phyloP scores from a whole-genome alignment of 2,797 vertebrate genomes.

The Xerus rutilus region DNA sequence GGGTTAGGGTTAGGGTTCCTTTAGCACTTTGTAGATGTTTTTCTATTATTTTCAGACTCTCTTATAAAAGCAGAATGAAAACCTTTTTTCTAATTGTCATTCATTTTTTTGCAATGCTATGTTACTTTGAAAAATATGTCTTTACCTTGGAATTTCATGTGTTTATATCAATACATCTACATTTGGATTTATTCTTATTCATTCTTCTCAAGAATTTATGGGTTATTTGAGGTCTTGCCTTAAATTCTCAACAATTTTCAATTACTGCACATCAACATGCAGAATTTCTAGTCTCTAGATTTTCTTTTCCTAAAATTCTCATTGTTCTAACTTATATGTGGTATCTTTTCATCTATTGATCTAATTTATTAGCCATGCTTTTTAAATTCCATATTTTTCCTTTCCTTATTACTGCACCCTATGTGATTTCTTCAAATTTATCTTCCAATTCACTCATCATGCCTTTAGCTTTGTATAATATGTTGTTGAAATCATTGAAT shows the following conservation, averaged over 20 bases:
- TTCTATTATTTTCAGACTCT: neutral
- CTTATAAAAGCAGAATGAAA: neutral
- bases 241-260: neutral
- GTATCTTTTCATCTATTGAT: neutral
- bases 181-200: neutral
- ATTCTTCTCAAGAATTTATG: neutral
- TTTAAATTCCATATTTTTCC: neutral
- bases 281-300: neutral
- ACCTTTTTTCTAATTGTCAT: neutral
- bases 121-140: neutral
- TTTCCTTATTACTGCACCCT: neutral
- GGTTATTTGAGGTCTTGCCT: neutral
- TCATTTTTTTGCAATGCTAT: neutral
- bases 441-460: neutral
- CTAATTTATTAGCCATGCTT: neutral
- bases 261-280: neutral
- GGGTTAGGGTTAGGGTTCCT: neutral
- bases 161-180: neutral
- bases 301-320: neutral
- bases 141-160: neutral
- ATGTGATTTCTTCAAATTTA: neutral
- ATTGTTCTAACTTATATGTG: neutral
- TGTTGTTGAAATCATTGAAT: neutral
- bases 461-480: neutral
- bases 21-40: neutral